These are phyloP conservation scores for Avahi laniger DNA, from an alignment of 2,797 vertebrate species.

Conservation along the genomic window DNA sequence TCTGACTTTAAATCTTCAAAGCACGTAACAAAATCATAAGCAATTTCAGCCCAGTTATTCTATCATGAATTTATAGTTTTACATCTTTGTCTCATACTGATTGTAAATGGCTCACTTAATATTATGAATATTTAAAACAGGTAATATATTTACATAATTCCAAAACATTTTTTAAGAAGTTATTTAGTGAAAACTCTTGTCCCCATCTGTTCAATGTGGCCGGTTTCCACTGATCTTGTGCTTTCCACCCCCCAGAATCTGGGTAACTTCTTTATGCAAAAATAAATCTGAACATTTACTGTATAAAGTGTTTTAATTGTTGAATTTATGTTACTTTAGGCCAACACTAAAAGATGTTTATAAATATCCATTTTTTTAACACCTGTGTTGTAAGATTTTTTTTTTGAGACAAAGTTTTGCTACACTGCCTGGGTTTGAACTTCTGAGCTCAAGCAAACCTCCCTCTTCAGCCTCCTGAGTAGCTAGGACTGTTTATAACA, in stretches of 20 bases:
- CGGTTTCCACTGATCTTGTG: not conserved
- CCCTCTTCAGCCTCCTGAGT: not conserved
- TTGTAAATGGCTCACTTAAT: not conserved
- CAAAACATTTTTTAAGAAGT: not conserved
- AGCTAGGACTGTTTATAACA: not conserved
- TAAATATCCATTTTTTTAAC: not conserved
- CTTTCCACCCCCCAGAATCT: not conserved
- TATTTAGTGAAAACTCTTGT: not conserved
- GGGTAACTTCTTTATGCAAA: not conserved
- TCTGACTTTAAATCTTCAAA: not conserved
- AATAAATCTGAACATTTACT: not conserved
- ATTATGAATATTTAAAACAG: slow-evolving; percentile 9
- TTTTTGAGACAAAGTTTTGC: not conserved
- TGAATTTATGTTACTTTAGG: not conserved
- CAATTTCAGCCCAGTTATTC: not conserved
- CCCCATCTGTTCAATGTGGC: not conserved
- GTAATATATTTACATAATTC: not conserved
- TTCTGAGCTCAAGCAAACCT: not conserved
- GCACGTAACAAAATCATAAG: not conserved
- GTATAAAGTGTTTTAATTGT: not conserved
- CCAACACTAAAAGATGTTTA: not conserved
- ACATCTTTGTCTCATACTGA: not conserved
- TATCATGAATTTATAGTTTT: not conserved
- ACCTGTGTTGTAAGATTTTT: not conserved
- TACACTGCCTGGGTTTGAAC: not conserved